Base-by-base conservation (phyloP, 2,888 invertebrate genomes). In the Dusona sp. region DNA sequence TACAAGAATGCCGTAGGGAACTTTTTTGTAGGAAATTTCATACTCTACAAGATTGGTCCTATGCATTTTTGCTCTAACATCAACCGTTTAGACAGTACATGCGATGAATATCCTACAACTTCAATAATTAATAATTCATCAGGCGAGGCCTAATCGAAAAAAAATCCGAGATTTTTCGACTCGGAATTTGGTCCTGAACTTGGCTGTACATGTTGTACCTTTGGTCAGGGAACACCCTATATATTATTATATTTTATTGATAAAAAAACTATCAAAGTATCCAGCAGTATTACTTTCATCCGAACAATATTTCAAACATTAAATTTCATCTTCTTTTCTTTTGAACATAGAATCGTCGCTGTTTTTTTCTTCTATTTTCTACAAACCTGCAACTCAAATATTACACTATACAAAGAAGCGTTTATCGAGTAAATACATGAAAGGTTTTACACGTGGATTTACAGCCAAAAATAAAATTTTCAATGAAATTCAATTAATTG, bases 351-450 rank as follows among this genome's bases (percentile, higher is more conserved):
- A 74, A 74, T n/a, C 57, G 22, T 29, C 38, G 36, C 73, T 38
- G 51, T 54, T 36, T 45, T 42, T 68, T 51, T 22, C 33, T 36
- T 9, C 19, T 9, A 57, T 74, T 38, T 74, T 73, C 38, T 36
- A 73, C 45, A 51, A 70, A 79, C 74, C 80, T 70, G 77, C 48
- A 80, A 86, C 75, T 73, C 38, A 79, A 77, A 77, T 70, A 72
- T 73, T 83, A 77, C 70, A 83, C 83, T 79, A 85, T 85, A 85
- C 79, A 83, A 77, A 77, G 38, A 83, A 80, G 79, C 73, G 72
- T 64, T 68, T 25, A 16, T 70, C 36, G 70, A 25, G 54, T 36
- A 42, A 25, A 72, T 65, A 48, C n/a, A 38, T 36, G 33, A 38
- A 70, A 64, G 54, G 48, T 75, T 73, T 61, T n/a, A 54, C 75